Evolutionary conservation across 2,113 vertebrate species (phyloP).

Genomic region (Haemorhous mexicanus): DNA sequence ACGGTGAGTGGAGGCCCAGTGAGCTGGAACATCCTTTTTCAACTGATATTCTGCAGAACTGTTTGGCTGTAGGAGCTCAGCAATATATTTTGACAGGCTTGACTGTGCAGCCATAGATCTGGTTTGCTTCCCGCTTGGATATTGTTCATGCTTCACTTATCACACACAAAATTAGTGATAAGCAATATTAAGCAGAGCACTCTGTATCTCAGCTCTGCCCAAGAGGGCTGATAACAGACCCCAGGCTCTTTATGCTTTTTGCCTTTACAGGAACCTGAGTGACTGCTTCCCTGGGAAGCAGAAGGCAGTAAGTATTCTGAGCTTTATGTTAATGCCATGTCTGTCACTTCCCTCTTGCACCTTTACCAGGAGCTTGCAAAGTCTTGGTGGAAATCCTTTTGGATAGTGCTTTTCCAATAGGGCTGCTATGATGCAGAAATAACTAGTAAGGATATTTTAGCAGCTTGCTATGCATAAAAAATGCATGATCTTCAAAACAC

Average conservation of each 20-base stretch:
- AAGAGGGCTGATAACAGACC: slow-evolving; percentile 20
- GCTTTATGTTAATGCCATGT: slow-evolving; percentile 9
- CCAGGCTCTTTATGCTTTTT: neutral
- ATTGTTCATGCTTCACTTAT: slow-evolving; percentile 53
- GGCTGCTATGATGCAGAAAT: neutral
- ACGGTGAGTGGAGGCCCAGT: neutral
- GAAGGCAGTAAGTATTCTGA: neutral
- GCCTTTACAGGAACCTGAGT: neutral
- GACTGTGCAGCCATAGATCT: slow-evolving; percentile 45
- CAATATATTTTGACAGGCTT: slow-evolving; percentile 50
- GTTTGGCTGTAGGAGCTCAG: slow-evolving; percentile 14
- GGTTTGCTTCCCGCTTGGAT: slow-evolving; percentile 13
- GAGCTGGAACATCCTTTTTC: slow-evolving; percentile 54
- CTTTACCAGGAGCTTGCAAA: neutral
- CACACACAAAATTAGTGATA: slow-evolving; percentile 49
- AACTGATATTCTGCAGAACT: slow-evolving; percentile 22
- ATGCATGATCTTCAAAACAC: neutral
- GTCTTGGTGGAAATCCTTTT: neutral
- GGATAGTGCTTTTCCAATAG: neutral
- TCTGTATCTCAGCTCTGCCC: slow-evolving; percentile 4
- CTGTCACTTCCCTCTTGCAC: slow-evolving; percentile 36
- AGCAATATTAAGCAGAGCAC: slow-evolving; percentile 46
- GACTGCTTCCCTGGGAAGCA: slow-evolving; percentile 22
- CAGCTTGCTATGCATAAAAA: neutral
- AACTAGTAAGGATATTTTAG: slow-evolving; percentile 13